Percentiles rank a stretch among this genome's conserved stretches.
phyloP scores from a whole-genome alignment of 1,140 invertebrate genomes.

The Conus ventricosus region DNA sequence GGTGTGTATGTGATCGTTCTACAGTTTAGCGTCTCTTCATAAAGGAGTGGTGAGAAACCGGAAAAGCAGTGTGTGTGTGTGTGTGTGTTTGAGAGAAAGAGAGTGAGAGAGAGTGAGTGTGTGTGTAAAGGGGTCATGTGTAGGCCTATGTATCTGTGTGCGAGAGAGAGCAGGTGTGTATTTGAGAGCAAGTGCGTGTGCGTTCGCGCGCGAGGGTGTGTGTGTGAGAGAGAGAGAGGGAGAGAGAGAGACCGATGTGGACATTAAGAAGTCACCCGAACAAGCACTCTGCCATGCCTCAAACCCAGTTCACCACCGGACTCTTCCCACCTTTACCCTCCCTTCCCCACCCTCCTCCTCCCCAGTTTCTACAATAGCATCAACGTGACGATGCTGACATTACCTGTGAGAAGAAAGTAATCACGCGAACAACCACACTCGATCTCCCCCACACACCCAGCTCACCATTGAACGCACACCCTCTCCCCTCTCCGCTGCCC shows the following conservation, averaged over 20 bases:
- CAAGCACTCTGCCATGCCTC: no score
- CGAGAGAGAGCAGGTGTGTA: background rate
- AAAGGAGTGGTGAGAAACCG: no score
- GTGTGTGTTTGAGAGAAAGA: background rate
- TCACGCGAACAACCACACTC: background rate
- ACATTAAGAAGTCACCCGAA: no score
- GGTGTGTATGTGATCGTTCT: no score
- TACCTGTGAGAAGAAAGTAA: no score
- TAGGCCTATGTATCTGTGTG: conserved; percentile 4
- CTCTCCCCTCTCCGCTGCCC: background rate
- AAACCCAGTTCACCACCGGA: no score
- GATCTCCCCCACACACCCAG: no score
- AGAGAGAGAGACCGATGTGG: no score
- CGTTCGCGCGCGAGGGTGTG: background rate
- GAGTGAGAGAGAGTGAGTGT: background rate
- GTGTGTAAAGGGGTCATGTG: background rate
- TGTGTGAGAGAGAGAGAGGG: background rate
- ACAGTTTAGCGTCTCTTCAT: no score
- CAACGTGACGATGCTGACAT: no score
- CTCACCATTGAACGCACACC: background rate
- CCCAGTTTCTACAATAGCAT: no score
- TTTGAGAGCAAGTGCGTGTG: conserved; percentile 15
- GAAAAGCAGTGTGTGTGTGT: background rate
- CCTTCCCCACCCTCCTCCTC: background rate
- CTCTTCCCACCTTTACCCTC: no score